These are phyloP conservation scores for Megaceryle torquata DNA, from an alignment of 2,113 vertebrate genomes.

Conservation along the genomic window DNA sequence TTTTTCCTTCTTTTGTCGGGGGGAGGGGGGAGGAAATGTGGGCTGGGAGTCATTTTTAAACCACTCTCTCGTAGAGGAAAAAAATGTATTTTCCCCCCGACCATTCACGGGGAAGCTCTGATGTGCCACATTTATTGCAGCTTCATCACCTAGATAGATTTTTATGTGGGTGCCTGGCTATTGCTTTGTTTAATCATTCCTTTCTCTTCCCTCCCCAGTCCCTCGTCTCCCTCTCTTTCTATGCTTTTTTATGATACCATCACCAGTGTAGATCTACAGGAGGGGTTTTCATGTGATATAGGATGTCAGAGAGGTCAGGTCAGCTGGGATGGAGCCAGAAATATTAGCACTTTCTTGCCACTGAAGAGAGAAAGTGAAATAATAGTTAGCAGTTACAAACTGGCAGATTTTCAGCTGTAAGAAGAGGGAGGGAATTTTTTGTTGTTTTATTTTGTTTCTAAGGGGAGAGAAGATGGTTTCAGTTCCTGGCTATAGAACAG, in stretches of 20 bases:
- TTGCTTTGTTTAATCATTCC: slow-evolving; percentile 61
- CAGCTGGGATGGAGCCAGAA: slow-evolving; percentile 43
- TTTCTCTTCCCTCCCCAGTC: neutral
- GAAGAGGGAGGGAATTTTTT: neutral
- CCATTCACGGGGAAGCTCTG: no score
- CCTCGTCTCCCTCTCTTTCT: neutral
- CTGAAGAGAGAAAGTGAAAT: neutral
- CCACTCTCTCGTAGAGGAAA: no score
- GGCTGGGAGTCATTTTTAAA: no score
- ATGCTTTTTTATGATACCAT: neutral
- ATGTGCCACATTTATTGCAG: slow-evolving; percentile 52
- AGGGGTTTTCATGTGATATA: neutral
- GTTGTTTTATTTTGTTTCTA: neutral
- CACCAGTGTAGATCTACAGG: neutral
- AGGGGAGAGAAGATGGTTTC: neutral
- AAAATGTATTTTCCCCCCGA: no score
- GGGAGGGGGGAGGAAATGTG: no score
- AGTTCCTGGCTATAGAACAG: neutral
- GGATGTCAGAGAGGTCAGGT: slow-evolving; percentile 22
- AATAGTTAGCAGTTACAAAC: neutral
- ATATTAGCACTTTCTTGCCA: neutral
- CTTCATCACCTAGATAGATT: slow-evolving; percentile 55
- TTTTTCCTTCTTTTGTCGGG: no score
- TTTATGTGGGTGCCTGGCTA: slow-evolving; percentile 41
- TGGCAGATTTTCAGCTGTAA: neutral